Percentiles rank a stretch among this genome's conserved stretches.
Conservation (phyloP, 2,113 vertebrate species). For the Erinaceus europaeus region DNA sequence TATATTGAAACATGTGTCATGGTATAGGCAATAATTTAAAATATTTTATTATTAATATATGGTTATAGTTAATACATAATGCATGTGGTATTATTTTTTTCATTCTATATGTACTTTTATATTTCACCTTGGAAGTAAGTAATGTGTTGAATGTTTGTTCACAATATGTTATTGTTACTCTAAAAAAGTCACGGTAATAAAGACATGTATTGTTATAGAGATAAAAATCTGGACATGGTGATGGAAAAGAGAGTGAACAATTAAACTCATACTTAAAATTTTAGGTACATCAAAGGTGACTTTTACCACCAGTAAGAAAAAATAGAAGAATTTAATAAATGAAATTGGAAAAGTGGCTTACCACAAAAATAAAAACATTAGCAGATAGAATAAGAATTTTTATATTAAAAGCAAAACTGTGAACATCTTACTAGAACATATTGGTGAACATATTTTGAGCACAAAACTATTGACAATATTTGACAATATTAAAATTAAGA, state of each 20-base stretch:
- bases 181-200: not conserved
- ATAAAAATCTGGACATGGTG: not conserved
- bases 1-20: not conserved
- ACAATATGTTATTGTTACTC: not conserved
- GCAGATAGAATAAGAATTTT: not conserved
- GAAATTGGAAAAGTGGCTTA: not conserved
- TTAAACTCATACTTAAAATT: not conserved
- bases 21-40: not conserved
- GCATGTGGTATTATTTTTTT: not conserved
- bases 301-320: not conserved
- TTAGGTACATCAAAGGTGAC: not conserved
- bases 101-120: not conserved
- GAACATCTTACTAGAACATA: constrained; percentile 20
- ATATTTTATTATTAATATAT: not conserved
- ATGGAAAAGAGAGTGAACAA: not conserved
- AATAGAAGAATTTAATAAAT: not conserved
- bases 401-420: not conserved
- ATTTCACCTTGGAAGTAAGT: not conserved
- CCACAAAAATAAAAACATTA: not conserved
- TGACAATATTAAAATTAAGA: constrained; percentile 26
- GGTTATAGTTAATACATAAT: not conserved
- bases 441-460: constrained; percentile 8
- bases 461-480: constrained; percentile 16
- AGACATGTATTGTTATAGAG: not conserved
- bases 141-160: not conserved